Evolutionary conservation across 2,888 invertebrate species (phyloP), one percentile per base, ranked within the genome.

Genomic region (Acholoe squamosa): DNA sequence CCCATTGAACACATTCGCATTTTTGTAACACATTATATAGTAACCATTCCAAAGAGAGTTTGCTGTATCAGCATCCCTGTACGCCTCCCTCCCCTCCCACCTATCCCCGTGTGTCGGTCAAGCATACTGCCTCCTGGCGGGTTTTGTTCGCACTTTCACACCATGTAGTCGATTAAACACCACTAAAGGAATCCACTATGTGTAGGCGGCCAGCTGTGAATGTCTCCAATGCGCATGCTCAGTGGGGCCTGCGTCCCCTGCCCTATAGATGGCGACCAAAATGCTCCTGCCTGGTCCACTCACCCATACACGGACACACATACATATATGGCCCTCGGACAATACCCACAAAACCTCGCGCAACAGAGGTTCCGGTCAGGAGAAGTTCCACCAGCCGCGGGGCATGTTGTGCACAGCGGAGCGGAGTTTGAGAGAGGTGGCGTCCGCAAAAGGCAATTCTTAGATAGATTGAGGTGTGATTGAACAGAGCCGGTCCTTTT

Each of bases 141-240:
- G 52, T 86, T 86, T 86, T 86, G 86, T 86, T 54, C 52, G 28
- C 86, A 56, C 33, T 52, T 86, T 86, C 86, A 86, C 86, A 54
- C 54, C 86, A 31, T 52, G 86, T 54, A 31, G 54, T 33, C 80
- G 80, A 80, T 80, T 80, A 80, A 25, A 34, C 43, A 34, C 80
- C 16, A 80, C 80, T 34, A 80, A 80, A 25, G 80, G 34, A 0
- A 3, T 28, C 34, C 71, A 28, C 43, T 43, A 22, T 80, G 43
- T 5, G 19, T 34, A 80, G 80, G 80, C 80, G 80, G 43, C 33
- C 34, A 43, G 33, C 80, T 43, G 80, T 80, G 80, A 76, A 28
- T 5, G 5, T 43, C 43, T 43, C 43, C 43, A 43, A 19, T 31
- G 76, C 14, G 76, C 28, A 28, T 76, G 80, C 43, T 14, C 80